Percentiles rank a stretch among this genome's conserved stretches.
phyloP scores from a whole-genome alignment of 2,888 invertebrate species.

The Trichopria drosophilae region DNA sequence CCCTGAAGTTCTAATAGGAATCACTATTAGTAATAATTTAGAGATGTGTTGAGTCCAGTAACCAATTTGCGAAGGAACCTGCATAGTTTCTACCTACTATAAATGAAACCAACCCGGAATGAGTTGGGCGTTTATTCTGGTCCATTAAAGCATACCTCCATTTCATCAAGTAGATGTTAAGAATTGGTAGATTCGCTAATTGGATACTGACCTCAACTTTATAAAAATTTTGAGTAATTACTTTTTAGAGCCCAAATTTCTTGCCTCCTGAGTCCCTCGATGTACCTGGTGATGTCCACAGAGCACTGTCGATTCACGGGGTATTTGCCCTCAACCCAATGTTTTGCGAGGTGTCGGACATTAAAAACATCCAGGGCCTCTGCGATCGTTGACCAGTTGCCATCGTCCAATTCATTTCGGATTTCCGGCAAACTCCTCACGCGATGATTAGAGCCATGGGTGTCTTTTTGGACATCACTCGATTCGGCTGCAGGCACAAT shows the following conservation, averaged over 20 bases:
- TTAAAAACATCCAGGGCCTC: conserved; percentile 52
- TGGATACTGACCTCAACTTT: too few species aligned
- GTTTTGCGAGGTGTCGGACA: conserved; percentile 49
- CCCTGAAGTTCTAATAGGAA: too few species aligned
- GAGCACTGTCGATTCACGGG: conserved; percentile 44
- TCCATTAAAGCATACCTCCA: too few species aligned
- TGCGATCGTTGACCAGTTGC: conserved; percentile 50
- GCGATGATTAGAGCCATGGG: conserved; percentile 33
- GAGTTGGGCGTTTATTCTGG: too few species aligned
- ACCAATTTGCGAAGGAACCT: too few species aligned
- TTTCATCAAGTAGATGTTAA: too few species aligned
- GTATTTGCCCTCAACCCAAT: conserved; percentile 60
- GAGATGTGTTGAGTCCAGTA: too few species aligned
- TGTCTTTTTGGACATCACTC: conserved; percentile 17
- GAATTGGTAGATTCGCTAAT: too few species aligned
- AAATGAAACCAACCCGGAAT: too few species aligned
- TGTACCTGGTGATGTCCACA: conserved; percentile 49
- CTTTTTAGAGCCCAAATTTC: conserved; percentile 56
- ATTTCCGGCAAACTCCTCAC: conserved; percentile 40
- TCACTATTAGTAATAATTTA: too few species aligned
- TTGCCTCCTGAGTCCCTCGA: conserved; percentile 47
- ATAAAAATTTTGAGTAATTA: too few species aligned
- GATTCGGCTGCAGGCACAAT: conserved; percentile 20
- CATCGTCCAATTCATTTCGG: conserved; percentile 27
- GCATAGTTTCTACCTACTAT: too few species aligned